phyloP scores from a whole-genome alignment of 30 jellyfish, hydroid and myxozoan species.

The Sanderia malayensis region DNA sequence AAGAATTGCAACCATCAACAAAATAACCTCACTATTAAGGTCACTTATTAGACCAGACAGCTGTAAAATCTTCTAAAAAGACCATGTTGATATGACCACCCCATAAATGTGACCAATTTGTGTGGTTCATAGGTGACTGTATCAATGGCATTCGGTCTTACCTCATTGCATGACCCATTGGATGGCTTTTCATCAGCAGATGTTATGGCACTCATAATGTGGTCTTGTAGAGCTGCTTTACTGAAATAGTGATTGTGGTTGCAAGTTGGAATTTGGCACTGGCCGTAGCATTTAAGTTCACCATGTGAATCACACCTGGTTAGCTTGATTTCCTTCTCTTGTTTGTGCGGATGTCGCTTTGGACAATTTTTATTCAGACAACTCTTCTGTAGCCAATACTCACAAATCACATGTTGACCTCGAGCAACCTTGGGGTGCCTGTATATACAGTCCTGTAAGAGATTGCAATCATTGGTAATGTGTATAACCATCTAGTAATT shows the following conservation, averaged over 20 bases:
- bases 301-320: conserved; percentile 59
- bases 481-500: no score
- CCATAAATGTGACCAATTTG: no score
- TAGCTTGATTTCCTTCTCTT: not conserved
- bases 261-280: conserved; percentile 48
- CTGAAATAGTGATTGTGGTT: conserved; percentile 26
- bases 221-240: conserved; percentile 38
- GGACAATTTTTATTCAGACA: conserved; percentile 34
- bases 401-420: conserved; percentile 17
- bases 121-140: no score
- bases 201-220: conserved; percentile 3
- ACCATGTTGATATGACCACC: no score
- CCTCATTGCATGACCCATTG: no score
- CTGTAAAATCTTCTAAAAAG: no score
- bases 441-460: conserved; percentile 33
- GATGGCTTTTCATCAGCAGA: no score
- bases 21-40: no score
- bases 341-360: conserved; percentile 55
- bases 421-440: conserved; percentile 47
- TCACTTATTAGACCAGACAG: no score
- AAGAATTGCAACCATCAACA: no score
- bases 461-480: no score
- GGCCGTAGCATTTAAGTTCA: conserved; percentile 47
- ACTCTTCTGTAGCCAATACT: conserved; percentile 38
- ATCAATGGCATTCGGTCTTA: no score